Conservation (phyloP, 2,888 invertebrate genomes). For the Nymphalis urticae region DNA sequence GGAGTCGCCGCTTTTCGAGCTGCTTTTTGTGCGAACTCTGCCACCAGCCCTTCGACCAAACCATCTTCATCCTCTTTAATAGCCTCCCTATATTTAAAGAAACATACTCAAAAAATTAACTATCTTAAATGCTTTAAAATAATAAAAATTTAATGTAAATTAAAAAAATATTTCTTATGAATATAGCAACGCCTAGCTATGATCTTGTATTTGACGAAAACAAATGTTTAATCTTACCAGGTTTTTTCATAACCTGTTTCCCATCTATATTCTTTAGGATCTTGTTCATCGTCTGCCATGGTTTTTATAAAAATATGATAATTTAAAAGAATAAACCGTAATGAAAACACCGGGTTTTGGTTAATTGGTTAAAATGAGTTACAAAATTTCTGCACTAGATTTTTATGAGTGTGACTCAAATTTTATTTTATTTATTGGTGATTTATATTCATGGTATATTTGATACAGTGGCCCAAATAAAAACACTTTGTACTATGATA, state of each 20-base stretch:
- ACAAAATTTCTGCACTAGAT: too few relatives aligned
- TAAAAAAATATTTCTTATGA: not conserved
- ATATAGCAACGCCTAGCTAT: not conserved
- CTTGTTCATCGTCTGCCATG: conserved; percentile 92
- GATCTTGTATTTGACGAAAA: not conserved
- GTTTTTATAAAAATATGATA: conserved; percentile 6
- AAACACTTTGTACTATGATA: too few relatives aligned
- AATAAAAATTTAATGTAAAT: not conserved
- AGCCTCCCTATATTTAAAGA: conserved; percentile 87
- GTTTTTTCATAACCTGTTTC: conserved; percentile 97
- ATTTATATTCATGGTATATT: too few relatives aligned
- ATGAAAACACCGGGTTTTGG: not conserved
- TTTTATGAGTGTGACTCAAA: too few relatives aligned
- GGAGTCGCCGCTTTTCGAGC: conserved; percentile 89
- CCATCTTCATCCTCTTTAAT: conserved; percentile 98
- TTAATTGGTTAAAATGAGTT: not conserved
- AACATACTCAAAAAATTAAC: not conserved
- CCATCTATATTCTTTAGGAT: conserved; percentile 95
- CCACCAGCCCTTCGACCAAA: conserved; percentile 92
- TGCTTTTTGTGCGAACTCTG: conserved; percentile 94
- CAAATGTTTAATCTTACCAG: conserved; percentile 82
- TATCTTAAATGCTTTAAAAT: not conserved
- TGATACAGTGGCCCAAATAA: too few relatives aligned
- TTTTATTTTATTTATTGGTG: too few relatives aligned
- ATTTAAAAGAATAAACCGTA: not conserved